Percentiles rank a stretch among this genome's conserved stretches.
These are phyloP conservation scores for Pampusana beccarii DNA, from an alignment of 2,113 vertebrate species.

Conservation along the genomic window DNA sequence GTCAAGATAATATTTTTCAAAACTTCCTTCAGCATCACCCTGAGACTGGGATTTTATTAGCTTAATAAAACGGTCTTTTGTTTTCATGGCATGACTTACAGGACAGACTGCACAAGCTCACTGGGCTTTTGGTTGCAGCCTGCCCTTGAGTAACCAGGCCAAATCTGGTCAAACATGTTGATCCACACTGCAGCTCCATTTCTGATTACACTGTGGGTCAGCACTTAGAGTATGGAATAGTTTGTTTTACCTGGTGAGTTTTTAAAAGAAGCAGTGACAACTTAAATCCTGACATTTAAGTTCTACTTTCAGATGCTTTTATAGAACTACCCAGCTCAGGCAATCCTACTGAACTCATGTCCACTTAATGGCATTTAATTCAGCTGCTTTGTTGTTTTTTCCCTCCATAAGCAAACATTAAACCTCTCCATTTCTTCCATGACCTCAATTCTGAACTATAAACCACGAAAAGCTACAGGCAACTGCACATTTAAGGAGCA, in stretches of 20 bases:
- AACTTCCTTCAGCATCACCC: background rate
- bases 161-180: background rate
- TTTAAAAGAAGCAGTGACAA: background rate
- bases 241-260: background rate
- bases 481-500: background rate
- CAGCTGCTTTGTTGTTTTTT: background rate
- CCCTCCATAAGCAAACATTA: background rate
- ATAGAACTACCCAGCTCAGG: background rate
- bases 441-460: background rate
- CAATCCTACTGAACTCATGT: background rate
- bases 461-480: background rate
- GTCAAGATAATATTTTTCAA: slow-evolving; percentile 7
- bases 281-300: background rate
- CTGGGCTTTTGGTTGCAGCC: background rate
- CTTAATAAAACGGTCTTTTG: background rate
- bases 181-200: background rate
- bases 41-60: background rate
- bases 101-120: background rate
- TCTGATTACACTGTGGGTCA: background rate
- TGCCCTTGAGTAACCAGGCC: background rate
- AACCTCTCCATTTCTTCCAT: background rate
- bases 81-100: background rate
- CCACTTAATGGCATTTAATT: background rate
- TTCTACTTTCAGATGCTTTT: background rate
- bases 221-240: background rate